Evolutionary conservation across 2,888 invertebrate species (phyloP).

Genomic region (Yponomeuta sedellus): DNA sequence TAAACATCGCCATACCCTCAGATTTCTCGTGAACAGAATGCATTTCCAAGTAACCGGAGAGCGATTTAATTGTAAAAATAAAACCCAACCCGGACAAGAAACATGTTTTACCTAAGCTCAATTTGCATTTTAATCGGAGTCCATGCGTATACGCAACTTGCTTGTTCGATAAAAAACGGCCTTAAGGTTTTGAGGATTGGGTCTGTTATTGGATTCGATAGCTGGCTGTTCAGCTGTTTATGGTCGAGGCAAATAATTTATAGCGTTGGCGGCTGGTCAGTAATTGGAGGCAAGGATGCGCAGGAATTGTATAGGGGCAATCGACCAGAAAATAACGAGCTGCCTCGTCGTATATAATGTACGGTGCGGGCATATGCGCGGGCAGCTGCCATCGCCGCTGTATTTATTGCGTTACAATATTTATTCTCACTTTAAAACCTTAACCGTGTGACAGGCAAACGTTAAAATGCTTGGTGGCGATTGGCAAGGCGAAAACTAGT

Average conservation of each 20-base stretch:
- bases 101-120: constrained; percentile 74
- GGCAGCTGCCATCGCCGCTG: constrained; percentile 44
- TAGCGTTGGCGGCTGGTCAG: constrained; percentile 69
- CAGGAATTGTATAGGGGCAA: constrained; percentile 73
- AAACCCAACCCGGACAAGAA: constrained; percentile 67
- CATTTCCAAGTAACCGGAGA: constrained; percentile 70
- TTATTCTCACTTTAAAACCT: constrained; percentile 15
- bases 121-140: constrained; percentile 55
- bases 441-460: background rate
- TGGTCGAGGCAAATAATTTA: constrained; percentile 40
- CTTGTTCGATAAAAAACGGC: constrained; percentile 19
- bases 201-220: constrained; percentile 24
- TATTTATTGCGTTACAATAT: constrained; percentile 16
- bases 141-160: constrained; percentile 22
- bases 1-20: constrained; percentile 66
- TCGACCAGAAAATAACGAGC: constrained; percentile 77
- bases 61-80: constrained; percentile 75
- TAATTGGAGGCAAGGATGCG: constrained; percentile 76
- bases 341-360: constrained; percentile 3
- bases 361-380: constrained; percentile 43
- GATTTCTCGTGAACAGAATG: constrained; percentile 61
- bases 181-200: constrained; percentile 17
- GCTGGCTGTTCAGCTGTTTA: constrained; percentile 16
- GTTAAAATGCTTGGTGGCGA: constrained; percentile 1
- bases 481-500: background rate